Evolutionary conservation across 53 echinoderm and acorn worm genomes (phyloP).

Genomic region (Echinometra lucunter): DNA sequence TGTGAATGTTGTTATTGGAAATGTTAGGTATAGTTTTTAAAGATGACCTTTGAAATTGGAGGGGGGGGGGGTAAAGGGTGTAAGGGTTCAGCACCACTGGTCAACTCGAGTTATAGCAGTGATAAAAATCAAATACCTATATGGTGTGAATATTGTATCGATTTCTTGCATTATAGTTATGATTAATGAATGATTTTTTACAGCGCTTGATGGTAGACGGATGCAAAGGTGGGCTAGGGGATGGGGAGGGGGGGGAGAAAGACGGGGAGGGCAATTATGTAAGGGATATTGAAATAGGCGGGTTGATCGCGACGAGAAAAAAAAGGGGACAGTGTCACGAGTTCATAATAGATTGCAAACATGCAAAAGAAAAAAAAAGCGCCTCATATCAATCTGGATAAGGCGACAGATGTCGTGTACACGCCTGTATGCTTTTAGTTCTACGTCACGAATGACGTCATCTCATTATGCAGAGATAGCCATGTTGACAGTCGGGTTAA

Average conservation of each 20-base stretch:
- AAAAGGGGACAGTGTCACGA: background rate
- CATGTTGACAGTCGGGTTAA: background rate
- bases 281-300: background rate
- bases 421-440: background rate
- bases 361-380: background rate
- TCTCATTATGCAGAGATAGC: slow-evolving; percentile 21
- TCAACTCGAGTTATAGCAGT: too few species aligned
- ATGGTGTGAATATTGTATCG: too few species aligned
- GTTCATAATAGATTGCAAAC: background rate
- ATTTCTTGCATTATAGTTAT: too few species aligned
- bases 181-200: too few species aligned
- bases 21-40: too few species aligned
- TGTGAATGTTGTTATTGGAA: too few species aligned
- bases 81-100: background rate
- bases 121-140: background rate
- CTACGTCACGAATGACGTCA: slow-evolving; percentile 9
- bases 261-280: background rate
- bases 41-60: too few species aligned
- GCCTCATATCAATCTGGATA: background rate
- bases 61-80: too few species aligned
- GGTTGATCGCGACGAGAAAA: background rate
- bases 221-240: too few species aligned
- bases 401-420: background rate
- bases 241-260: background rate
- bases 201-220: too few species aligned